phyloP scores from a whole-genome alignment of 2,113 vertebrate genomes.

The Lethenteron camtschaticum region DNA sequence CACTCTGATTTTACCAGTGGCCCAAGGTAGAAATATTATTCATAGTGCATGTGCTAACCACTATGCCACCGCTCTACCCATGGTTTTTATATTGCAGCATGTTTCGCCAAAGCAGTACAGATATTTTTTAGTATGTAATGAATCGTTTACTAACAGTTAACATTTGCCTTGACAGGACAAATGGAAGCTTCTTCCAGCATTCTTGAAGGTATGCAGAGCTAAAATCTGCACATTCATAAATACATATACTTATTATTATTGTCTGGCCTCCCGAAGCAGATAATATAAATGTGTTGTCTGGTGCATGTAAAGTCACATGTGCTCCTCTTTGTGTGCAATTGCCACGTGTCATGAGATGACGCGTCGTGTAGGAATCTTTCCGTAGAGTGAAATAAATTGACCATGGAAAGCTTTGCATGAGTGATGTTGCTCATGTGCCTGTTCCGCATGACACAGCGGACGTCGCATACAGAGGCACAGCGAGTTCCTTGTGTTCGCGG shows the following conservation, averaged over 20 bases:
- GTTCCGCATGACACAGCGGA: too few species aligned
- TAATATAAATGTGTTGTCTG: background rate
- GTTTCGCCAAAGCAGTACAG: too few species aligned
- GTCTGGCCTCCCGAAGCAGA: background rate
- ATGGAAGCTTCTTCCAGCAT: slow-evolving; percentile 89
- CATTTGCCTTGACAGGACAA: slow-evolving; percentile 50
- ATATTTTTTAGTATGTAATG: too few species aligned
- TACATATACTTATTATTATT: background rate
- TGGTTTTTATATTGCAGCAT: too few species aligned
- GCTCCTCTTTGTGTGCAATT: slow-evolving; percentile 7
- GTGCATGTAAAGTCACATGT: background rate
- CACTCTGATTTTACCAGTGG: too few species aligned
- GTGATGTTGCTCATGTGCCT: too few species aligned
- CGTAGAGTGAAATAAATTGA: background rate
- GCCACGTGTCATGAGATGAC: background rate
- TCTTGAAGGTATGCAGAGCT: slow-evolving; percentile 49
- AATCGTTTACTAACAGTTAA: too few species aligned
- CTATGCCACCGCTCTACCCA: too few species aligned
- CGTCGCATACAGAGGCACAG: too few species aligned
- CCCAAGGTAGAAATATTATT: too few species aligned
- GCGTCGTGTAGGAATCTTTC: background rate
- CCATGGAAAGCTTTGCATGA: background rate
- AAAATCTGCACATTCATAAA: slow-evolving; percentile 7
- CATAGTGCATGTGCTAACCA: too few species aligned
- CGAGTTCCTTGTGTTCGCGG: too few species aligned